Percentiles rank a stretch among this genome's conserved stretches.
These are phyloP conservation scores for Calliopsis andreniformis DNA, from an alignment of 1,140 invertebrate genomes.

Conservation along the genomic window DNA sequence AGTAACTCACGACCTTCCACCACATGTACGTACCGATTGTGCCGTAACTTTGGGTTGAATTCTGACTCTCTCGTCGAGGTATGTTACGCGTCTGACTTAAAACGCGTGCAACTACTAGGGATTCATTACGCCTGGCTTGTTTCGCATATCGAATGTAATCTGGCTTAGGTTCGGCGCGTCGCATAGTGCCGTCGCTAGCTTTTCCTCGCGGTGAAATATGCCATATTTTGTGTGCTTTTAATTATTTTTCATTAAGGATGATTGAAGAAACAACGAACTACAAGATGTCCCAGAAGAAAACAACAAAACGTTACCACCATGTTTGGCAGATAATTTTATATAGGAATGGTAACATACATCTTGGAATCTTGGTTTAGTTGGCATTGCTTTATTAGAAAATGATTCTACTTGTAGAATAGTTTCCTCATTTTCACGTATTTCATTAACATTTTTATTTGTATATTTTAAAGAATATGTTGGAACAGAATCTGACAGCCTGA, in stretches of 20 bases:
- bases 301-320: no score
- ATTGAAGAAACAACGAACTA: not conserved
- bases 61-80: constrained; percentile 24
- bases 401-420: no score
- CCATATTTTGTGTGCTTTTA: not conserved
- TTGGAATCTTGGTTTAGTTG: no score
- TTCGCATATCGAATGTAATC: constrained; percentile 34
- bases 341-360: no score
- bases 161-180: not conserved
- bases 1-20: constrained; percentile 44
- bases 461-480: no score
- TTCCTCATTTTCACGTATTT: no score
- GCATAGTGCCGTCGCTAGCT: no score
- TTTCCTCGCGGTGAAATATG: not conserved
- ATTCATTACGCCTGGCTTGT: constrained; percentile 53
- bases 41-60: constrained; percentile 40
- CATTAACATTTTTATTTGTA: no score
- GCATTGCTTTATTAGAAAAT: no score
- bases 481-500: no score
- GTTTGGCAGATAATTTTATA: no score
- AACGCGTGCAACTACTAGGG: constrained; percentile 37
- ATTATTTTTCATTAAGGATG: not conserved
- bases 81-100: constrained; percentile 59
- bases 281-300: no score
- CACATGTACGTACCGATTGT: constrained; percentile 36